These are phyloP conservation scores for Lasioglossum malachurum DNA, from an alignment of 2,888 invertebrate genomes.

Conservation along the genomic window DNA sequence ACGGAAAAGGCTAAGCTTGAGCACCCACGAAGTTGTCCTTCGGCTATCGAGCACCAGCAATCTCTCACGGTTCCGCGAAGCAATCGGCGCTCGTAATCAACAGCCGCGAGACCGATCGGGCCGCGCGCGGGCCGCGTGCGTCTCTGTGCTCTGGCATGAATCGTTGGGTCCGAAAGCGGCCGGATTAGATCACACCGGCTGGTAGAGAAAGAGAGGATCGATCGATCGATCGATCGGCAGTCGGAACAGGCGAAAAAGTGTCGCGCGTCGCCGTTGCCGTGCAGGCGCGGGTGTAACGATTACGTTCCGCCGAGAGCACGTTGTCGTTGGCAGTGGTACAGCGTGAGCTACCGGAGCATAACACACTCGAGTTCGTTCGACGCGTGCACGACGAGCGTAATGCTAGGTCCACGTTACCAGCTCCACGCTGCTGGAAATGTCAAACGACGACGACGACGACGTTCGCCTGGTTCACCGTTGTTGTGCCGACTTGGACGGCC, in stretches of 20 bases:
- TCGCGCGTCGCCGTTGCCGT: neutral
- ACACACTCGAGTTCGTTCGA: slow-evolving; percentile 29
- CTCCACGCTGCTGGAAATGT: slow-evolving; percentile 73
- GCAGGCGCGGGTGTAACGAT: neutral
- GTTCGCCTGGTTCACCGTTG: slow-evolving; percentile 58
- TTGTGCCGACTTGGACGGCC: slow-evolving; percentile 66
- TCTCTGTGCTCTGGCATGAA: neutral
- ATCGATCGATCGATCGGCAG: too few species aligned
- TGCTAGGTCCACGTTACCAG: slow-evolving; percentile 41
- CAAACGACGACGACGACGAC: slow-evolving; percentile 71
- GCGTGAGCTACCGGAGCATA: slow-evolving; percentile 29
- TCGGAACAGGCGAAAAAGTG: neutral
- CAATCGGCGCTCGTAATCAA: slow-evolving; percentile 9
- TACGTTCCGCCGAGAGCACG: neutral
- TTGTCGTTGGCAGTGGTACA: neutral
- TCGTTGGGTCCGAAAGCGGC: neutral
- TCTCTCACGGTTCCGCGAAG: slow-evolving; percentile 39
- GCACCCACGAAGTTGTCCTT: neutral
- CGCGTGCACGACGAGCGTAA: neutral
- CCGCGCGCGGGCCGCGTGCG: slow-evolving; percentile 17
- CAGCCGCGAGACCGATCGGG: slow-evolving; percentile 9
- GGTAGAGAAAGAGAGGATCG: neutral
- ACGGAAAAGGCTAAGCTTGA: neutral
- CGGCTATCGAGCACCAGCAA: slow-evolving; percentile 18
- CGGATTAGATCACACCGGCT: neutral